These are phyloP conservation scores for Hartigia nigra DNA, from an alignment of 2,888 invertebrate species.

Conservation along the genomic window DNA sequence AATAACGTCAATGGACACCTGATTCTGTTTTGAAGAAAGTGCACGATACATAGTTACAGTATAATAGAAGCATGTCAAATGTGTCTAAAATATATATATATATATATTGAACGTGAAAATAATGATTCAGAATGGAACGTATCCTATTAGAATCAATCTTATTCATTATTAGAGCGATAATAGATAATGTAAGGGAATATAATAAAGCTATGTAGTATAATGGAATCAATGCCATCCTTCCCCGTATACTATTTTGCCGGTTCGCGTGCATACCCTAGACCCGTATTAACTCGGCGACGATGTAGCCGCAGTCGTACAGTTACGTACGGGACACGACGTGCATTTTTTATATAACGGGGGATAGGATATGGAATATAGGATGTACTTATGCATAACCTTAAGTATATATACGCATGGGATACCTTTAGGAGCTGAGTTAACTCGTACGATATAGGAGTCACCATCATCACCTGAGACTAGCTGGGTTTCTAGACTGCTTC, in stretches of 20 bases:
- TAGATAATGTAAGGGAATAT: background rate
- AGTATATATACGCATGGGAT: background rate
- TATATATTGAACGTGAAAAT: background rate
- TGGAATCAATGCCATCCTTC: background rate
- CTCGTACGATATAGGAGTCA: background rate
- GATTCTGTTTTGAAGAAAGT: background rate
- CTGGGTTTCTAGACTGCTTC: background rate
- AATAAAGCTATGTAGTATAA: too few species aligned
- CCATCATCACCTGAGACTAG: background rate
- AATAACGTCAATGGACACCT: background rate
- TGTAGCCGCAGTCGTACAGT: slow-evolving; percentile 17
- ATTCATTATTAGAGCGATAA: background rate
- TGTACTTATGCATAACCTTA: slow-evolving; percentile 1
- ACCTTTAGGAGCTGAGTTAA: background rate
- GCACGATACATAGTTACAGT: background rate
- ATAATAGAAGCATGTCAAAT: background rate
- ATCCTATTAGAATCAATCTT: background rate
- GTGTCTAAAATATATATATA: background rate
- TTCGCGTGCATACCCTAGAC: background rate
- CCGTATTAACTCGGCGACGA: background rate
- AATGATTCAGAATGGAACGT: background rate
- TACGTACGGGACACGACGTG: slow-evolving; percentile 21
- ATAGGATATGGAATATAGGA: slow-evolving; percentile 14
- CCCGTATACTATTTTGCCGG: background rate
- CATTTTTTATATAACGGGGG: slow-evolving; percentile 24